A percentile compares a stretch with the other conserved stretches of the same genome.
These are phyloP conservation scores for Hydra vulgaris DNA, from an alignment of 30 jellyfish, hydroid and myxozoan genomes.

Conservation along the genomic window DNA sequence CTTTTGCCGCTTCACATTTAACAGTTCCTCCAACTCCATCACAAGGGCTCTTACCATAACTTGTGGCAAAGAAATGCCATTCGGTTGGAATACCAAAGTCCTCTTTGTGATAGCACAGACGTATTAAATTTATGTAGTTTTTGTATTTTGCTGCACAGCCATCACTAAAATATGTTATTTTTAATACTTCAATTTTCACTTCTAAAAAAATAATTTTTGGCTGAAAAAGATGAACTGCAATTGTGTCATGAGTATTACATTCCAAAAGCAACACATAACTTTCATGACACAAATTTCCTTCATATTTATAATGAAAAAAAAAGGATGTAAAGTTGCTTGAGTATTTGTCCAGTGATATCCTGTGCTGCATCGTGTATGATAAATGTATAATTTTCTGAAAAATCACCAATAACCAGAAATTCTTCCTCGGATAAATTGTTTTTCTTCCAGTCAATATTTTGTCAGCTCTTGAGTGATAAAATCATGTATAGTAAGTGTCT, in stretches of 20 bases:
- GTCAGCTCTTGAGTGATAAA: slow-evolving; percentile 49
- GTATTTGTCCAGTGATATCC: slow-evolving; percentile 44
- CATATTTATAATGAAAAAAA: slow-evolving; percentile 19
- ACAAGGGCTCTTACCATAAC: slow-evolving; percentile 64
- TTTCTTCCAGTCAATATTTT: slow-evolving; percentile 27
- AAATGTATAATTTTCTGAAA: slow-evolving; percentile 49
- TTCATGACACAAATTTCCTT: slow-evolving; percentile 15
- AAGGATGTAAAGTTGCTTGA: slow-evolving; percentile 46
- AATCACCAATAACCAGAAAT: slow-evolving; percentile 35
- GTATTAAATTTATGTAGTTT: slow-evolving; percentile 34
- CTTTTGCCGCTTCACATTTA: slow-evolving; percentile 26
- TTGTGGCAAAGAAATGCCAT: slow-evolving; percentile 54
- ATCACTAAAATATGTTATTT: slow-evolving; percentile 39
- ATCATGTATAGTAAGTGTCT: slow-evolving; percentile 33
- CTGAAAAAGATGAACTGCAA: slow-evolving; percentile 16
- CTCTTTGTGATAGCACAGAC: slow-evolving; percentile 41
- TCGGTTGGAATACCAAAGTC: slow-evolving; percentile 34
- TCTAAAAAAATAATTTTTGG: not conserved
- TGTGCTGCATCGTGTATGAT: slow-evolving; percentile 52
- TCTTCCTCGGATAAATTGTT: slow-evolving; percentile 28
- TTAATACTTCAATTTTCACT: slow-evolving; percentile 4
- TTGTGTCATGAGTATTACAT: slow-evolving; percentile 34
- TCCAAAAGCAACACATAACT: slow-evolving; percentile 40
- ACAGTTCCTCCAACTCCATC: slow-evolving; percentile 62
- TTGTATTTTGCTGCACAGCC: slow-evolving; percentile 77